Conservation (phyloP, 2,797 vertebrate genomes). For the Lithobates pipiens region DNA sequence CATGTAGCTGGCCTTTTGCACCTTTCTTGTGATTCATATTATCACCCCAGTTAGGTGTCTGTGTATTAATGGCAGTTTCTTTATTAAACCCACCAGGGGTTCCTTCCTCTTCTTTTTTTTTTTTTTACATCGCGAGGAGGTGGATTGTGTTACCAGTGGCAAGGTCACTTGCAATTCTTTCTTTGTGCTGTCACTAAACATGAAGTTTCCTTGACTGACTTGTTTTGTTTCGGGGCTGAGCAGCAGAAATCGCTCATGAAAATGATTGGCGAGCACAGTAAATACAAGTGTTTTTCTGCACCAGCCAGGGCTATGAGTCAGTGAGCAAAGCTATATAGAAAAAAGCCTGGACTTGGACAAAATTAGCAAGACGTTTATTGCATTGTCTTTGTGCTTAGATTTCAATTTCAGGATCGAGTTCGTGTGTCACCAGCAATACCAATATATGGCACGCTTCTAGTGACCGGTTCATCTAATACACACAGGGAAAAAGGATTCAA, state of each 20-base stretch:
- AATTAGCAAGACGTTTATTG: conserved; percentile 21
- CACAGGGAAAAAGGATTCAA: background rate
- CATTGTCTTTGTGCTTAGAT: conserved; percentile 11
- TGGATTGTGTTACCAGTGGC: conserved; percentile 61
- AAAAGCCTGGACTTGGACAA: background rate
- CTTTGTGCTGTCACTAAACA: conserved; percentile 58
- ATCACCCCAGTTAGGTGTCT: conserved; percentile 68
- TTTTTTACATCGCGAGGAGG: conserved; percentile 23
- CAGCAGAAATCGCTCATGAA: conserved; percentile 46
- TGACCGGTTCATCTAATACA: conserved; percentile 1
- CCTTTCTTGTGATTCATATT: conserved; percentile 70
- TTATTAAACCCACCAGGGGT: conserved; percentile 61
- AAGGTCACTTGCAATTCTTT: conserved; percentile 65
- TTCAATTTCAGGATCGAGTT: conserved; percentile 32
- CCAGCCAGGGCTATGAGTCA: conserved; percentile 20
- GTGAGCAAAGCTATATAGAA: conserved; percentile 37
- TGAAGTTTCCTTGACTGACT: conserved; percentile 43
- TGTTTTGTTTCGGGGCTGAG: conserved; percentile 59
- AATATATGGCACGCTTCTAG: background rate
- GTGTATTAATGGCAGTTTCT: conserved; percentile 46
- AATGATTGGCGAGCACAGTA: conserved; percentile 63
- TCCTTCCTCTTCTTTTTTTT: conserved; percentile 48
- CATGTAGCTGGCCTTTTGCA: conserved; percentile 69
- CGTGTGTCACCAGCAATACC: conserved; percentile 6
- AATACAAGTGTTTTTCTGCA: conserved; percentile 52